Base-by-base conservation (phyloP, 2,113 vertebrate species). In the Chaetorhynchus papuensis region DNA sequence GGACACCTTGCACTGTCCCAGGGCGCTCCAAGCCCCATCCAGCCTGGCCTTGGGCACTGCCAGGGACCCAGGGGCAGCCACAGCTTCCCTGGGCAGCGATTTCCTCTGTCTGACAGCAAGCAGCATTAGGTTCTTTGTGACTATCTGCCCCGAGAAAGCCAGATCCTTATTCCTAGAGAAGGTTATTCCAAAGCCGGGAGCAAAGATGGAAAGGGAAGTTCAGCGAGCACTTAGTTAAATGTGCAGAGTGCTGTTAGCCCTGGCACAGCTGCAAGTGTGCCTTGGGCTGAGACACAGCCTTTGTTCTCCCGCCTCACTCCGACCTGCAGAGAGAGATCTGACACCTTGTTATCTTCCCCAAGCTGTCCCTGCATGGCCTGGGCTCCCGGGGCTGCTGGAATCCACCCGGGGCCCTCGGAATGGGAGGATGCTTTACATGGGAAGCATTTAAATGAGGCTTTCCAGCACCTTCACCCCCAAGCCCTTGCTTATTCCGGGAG, bases 21-120 rank as follows among this genome's bases (percentile, higher is more conserved):
- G 33, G 16, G 0, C 52, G 28, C 69, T 75, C 45, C 60, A 44
- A 52, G 33, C 23, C 15, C 28, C 0, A 2, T 44, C 60, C 77
- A 66, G 0, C 39, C 52, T n/a, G 28, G 23, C 19, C 45, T 65
- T 2, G 39, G 4, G 3, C 37, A 44, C 33, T 66, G 1, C 19
- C 52, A 66, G 13, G 44, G 52, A 59, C 44, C 49, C 68, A 54
- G 37, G 19, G 18, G 23, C 68, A 81, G 50, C 31, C 68, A n/a
- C 60, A 66, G 39, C 39, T 39, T 1, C 52, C 1, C 35, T 21
- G 30, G 50, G 19, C 39, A 68, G 39, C 39, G n/a, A 53, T 80
- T 56, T 52, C 19, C 45, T 69, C 11, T 45, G 39, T 56, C 74
- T 82, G 52, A 27, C 45, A 72, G 24, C 19, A 35, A 31, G 11